Evolutionary conservation across 2,888 invertebrate species (phyloP), one percentile per base, ranked within the genome.

Genomic region (Drosophila anceps): DNA sequence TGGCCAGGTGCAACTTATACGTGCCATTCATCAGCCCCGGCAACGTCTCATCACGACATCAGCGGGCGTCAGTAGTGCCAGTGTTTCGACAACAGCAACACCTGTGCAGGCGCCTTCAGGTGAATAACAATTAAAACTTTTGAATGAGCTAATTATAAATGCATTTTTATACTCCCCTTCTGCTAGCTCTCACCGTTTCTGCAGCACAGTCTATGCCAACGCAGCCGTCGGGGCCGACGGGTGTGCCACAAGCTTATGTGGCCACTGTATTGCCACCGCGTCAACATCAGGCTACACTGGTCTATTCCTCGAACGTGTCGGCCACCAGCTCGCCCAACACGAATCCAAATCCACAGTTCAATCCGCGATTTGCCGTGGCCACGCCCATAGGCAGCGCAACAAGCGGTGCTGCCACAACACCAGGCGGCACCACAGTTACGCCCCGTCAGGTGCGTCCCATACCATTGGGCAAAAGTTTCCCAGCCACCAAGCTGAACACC

Each of bases 371-470:
- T 53, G 91, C 92, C 1, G 92, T 93, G 1, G 91, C 92, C 13
- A 91, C 92, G 13, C 87, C 91, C 4, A 51, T 91, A 8, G 72
- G 82, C 33, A 69, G 71, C 20, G 41, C 74, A 0, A n/a, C 61
- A 20, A 64, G 59, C 18, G 60, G 71, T 0, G 60, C 89, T 1
- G 73, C 74, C 18, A 80, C 82, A 5, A 89, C 86, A 0, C 82
- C 88, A 0, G 82, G 88, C 7, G 90, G 89, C 24, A 78, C 89
- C 20, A 84, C 88, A 3, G 81, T 90, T 0, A 84, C 87, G 64
- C 91, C 91, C 12, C 90, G 93, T 0, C 93, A 93, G 70, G 91
- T 93, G 66, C 89, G 93, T 9, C 93, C 93, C 27, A 92, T 93
- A 69, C 91, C 92, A 20, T 69, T 93, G 62, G 92, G 90, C 18